Evolutionary conservation across 92 coral and sea anemone species (phyloP), one percentile per base, ranked within the genome.

Genomic region (Galaxea fascicularis): DNA sequence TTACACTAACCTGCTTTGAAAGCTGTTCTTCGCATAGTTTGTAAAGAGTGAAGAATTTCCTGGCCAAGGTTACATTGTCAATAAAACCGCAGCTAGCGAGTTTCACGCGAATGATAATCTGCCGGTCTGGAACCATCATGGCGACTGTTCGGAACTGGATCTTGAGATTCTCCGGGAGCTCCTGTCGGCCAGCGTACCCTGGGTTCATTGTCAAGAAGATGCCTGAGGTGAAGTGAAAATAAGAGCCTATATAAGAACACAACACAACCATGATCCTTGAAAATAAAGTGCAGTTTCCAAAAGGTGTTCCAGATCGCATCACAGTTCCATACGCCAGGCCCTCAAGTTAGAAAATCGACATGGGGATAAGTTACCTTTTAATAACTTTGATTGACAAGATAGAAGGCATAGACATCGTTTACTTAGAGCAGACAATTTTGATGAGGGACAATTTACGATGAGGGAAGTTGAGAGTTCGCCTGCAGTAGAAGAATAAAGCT

Each of bases 41-140:
- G 87, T 94, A 94, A 47, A 94, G 90, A 62, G 98, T 94, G 80
- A 82, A 94, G 76, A 94, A 94, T 89, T 94, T 94, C 78, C 98
- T 91, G 56, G 98, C 94, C 75, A 94, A 67, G 9, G 94, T 92
- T 24, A 94, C 85, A 77, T 92, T 94, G 87, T 94, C 98, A 47
- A 94, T 91, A 81, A 94, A 94, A 28, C 98, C 98, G 65, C 98
- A 91, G 71, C 98, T 94, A 21, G 98, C 95, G 21, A 94, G 92
- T 77, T 94, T 94, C 12, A 94, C 98, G 26, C 98, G 88, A 78
- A 94, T 94, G 83, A 94, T 94, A 74, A 94, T 94, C 83, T 94
- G 98, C 18, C 98, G 89, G 77, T 94, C 98, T 0, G 98, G 98
- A 2, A 94, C 98, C 98, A 94, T 94, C 98, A 94, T 94, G 82